These are phyloP conservation scores for Argyresthia goedartella DNA, from an alignment of 2,888 invertebrate genomes.

Conservation along the genomic window DNA sequence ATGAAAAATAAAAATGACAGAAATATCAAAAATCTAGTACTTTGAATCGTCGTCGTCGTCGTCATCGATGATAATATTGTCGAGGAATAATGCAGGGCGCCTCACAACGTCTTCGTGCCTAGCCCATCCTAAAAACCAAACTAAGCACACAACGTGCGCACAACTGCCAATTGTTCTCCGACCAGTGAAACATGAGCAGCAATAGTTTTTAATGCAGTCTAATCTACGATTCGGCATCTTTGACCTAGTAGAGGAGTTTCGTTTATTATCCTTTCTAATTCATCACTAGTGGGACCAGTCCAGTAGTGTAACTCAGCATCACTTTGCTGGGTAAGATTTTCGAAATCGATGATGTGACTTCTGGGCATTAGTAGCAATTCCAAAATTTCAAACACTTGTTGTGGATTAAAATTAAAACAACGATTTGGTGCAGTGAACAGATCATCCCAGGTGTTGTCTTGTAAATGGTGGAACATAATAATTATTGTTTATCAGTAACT, in stretches of 20 bases:
- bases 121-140: constrained; percentile 11
- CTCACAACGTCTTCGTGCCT: too few species aligned
- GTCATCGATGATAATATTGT: too few species aligned
- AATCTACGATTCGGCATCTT: constrained; percentile 5
- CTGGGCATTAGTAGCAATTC: constrained; percentile 6
- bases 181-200: constrained; percentile 7
- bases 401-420: constrained; percentile 9
- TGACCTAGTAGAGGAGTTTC: constrained; percentile 5
- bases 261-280: constrained; percentile 6
- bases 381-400: constrained; percentile 7
- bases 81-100: too few species aligned
- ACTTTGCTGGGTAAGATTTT: constrained; percentile 4
- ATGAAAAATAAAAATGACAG: too few species aligned
- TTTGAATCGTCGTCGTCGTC: too few species aligned
- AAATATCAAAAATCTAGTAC: too few species aligned
- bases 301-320: constrained; percentile 4
- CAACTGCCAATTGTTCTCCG: constrained; percentile 10
- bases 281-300: constrained; percentile 5
- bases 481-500: constrained; percentile 6
- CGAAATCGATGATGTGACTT: constrained; percentile 7
- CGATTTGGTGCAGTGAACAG: constrained; percentile 11
- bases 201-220: background rate
- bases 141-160: constrained; percentile 9
- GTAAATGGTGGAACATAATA: constrained; percentile 9
- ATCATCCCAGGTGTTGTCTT: constrained; percentile 9